phyloP scores from a whole-genome alignment of 2,113 vertebrate species.

The Podarcis cretensis region DNA sequence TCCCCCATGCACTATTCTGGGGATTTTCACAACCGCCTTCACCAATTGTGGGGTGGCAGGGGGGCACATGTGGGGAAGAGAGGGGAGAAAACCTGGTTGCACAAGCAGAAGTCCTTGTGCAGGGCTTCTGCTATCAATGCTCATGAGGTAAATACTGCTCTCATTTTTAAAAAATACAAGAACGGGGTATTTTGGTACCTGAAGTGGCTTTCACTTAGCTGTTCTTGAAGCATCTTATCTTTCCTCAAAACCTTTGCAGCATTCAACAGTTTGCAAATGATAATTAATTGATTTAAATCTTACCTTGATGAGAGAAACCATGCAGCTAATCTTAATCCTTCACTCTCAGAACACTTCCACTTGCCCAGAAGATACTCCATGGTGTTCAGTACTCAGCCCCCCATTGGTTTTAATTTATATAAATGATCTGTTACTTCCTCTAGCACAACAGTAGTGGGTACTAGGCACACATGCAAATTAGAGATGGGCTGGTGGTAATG shows the following conservation, averaged over 20 bases:
- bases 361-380: slow-evolving; percentile 66
- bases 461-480: slow-evolving; percentile 54
- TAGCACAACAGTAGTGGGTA: slow-evolving; percentile 38
- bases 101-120: no score
- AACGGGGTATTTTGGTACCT: slow-evolving; percentile 23
- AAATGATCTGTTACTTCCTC: slow-evolving; percentile 70
- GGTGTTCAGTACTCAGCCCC: slow-evolving; percentile 48
- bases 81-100: no score
- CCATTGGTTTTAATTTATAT: slow-evolving; percentile 74
- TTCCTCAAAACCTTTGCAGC: slow-evolving; percentile 60
- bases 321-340: slow-evolving; percentile 69
- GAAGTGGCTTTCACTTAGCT: slow-evolving; percentile 40
- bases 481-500: slow-evolving; percentile 50
- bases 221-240: slow-evolving; percentile 47
- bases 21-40: no score
- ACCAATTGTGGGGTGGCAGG: no score
- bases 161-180: background rate
- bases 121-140: no score
- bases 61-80: no score
- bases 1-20: no score
- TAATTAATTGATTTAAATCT: slow-evolving; percentile 76
- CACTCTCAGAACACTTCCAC: slow-evolving; percentile 58
- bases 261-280: slow-evolving; percentile 70
- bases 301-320: slow-evolving; percentile 68
- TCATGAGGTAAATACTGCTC: no score